Base-by-base conservation (phyloP, 2,113 vertebrate species). In the Thinocorus orbignyianus region DNA sequence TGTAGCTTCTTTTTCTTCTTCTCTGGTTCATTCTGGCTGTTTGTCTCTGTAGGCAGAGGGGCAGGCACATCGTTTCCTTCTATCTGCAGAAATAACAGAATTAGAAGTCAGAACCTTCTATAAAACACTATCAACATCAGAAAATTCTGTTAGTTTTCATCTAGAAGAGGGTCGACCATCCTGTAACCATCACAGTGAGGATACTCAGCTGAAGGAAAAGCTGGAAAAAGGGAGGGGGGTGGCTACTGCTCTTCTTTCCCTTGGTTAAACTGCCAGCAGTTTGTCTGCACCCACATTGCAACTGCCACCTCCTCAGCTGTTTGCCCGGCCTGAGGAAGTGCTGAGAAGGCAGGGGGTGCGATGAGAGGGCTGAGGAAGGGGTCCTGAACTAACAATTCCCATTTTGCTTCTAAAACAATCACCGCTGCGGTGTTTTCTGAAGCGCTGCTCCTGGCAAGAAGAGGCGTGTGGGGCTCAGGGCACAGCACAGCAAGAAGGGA, bases 1-100 rank as follows among this genome's bases (percentile, higher is more conserved):
- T 98, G 95, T 90, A 98, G 77, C 92, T 98, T 99, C 74, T 95
- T 97, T 94, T 98, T 99, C 98, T 99, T 99, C 58, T 96, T 95
- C 55, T 97, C 96, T 25, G 99, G 99, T 97, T 98, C 98, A 0
- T 76, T 76, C 28, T 98, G 98, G 48, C 41, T 66, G 80, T 55
- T 97, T 25, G 11, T 24, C 25, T 94, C 81, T 46, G 93, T 31
- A 51, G 91, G n/a, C 4, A 46, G n/a, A 57, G 60, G 78, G 42
- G 42, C 39, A 58, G 96, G 60, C 41, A 91, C 93, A 64, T 98
- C 98, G 55, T 97, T 97, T 92, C 98, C 99, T 44, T 97, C 91
- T 73, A 99, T 98, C 99, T 99, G 76, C 64, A 95, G 95, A 22
- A 96, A 78, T 65, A 81, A 76, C 68, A 48, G 15, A 85, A 93